A percentile compares a stretch with the other conserved stretches of the same genome.
Evolutionary conservation across 2,113 vertebrate genomes (phyloP).

Genomic region (western clawed frog (Xenopus tropicalis)): DNA sequence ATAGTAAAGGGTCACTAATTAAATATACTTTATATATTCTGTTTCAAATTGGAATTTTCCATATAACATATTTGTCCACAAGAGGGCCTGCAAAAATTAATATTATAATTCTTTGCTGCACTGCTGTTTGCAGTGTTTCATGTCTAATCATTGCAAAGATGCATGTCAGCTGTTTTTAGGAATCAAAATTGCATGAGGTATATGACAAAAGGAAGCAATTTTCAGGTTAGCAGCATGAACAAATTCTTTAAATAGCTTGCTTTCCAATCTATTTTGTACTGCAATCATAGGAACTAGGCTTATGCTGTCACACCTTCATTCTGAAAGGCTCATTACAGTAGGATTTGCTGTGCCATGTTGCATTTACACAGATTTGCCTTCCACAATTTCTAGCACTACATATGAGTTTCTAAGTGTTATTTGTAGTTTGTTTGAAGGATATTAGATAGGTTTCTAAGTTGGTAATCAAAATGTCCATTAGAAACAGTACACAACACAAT

Average conservation of each 20-base stretch:
- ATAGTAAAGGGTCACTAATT: too few species aligned
- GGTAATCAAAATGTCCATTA: slow-evolving; percentile 13
- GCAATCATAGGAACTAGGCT: slow-evolving; percentile 22
- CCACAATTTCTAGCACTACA: slow-evolving; percentile 17
- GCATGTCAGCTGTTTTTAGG: not conserved
- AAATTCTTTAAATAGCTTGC: slow-evolving; percentile 26
- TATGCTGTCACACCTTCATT: not conserved
- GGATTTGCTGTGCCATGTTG: slow-evolving; percentile 34
- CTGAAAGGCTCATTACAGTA: slow-evolving; percentile 12
- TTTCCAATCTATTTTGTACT: slow-evolving; percentile 26
- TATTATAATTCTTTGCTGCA: not conserved
- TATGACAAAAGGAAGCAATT: slow-evolving; percentile 3
- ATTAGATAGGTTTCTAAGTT: not conserved
- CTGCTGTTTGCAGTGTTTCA: not conserved
- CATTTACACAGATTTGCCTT: slow-evolving; percentile 19
- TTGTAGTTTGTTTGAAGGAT: slow-evolving; percentile 31
- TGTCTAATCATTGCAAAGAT: slow-evolving; percentile 4
- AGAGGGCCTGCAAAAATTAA: not conserved
- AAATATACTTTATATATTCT: too few species aligned
- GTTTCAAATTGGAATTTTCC: too few species aligned
- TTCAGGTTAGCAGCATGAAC: slow-evolving; percentile 11
- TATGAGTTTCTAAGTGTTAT: slow-evolving; percentile 31
- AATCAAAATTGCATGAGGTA: not conserved
- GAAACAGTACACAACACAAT: too few species aligned
- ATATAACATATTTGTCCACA: not conserved